Conservation (phyloP, 2,888 invertebrate genomes). For the Drosophila borealis region DNA sequence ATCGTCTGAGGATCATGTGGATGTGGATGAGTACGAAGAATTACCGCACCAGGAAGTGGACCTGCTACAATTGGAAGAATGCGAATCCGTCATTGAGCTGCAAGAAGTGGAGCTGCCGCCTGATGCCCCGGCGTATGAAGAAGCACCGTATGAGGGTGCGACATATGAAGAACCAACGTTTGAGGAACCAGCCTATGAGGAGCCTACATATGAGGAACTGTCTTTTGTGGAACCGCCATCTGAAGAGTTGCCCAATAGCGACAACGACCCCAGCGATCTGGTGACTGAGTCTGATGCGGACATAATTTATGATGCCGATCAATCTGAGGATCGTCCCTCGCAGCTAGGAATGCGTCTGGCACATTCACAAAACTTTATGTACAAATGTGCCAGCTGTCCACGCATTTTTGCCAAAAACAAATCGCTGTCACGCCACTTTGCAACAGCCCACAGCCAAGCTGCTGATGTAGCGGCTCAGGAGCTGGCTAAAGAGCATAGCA, state of each 20-base stretch:
- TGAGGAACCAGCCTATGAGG: background rate
- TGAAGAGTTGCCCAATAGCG: slow-evolving; percentile 4
- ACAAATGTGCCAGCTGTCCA: slow-evolving; percentile 69
- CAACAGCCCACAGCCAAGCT: slow-evolving; percentile 60
- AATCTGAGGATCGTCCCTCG: slow-evolving; percentile 31
- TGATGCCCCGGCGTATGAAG: background rate
- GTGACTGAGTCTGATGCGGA: slow-evolving; percentile 17
- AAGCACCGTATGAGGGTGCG: background rate
- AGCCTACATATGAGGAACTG: background rate
- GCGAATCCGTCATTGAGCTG: slow-evolving; percentile 35
- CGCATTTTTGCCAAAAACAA: slow-evolving; percentile 74
- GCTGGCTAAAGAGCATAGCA: slow-evolving; percentile 54
- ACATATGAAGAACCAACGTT: background rate
- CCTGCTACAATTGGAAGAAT: slow-evolving; percentile 22
- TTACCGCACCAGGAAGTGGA: slow-evolving; percentile 7
- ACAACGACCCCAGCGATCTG: slow-evolving; percentile 6
- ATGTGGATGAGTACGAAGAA: slow-evolving; percentile 13
- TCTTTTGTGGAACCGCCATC: background rate
- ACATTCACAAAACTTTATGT: slow-evolving; percentile 42
- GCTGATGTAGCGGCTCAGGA: slow-evolving; percentile 56
- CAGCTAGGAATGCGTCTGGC: slow-evolving; percentile 67
- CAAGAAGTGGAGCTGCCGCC: slow-evolving; percentile 20
- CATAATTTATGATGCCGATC: slow-evolving; percentile 1
- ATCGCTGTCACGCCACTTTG: slow-evolving; percentile 69
- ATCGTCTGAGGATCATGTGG: background rate